Base-by-base conservation (phyloP, 2,888 invertebrate species). In the Lithosia quadra region DNA sequence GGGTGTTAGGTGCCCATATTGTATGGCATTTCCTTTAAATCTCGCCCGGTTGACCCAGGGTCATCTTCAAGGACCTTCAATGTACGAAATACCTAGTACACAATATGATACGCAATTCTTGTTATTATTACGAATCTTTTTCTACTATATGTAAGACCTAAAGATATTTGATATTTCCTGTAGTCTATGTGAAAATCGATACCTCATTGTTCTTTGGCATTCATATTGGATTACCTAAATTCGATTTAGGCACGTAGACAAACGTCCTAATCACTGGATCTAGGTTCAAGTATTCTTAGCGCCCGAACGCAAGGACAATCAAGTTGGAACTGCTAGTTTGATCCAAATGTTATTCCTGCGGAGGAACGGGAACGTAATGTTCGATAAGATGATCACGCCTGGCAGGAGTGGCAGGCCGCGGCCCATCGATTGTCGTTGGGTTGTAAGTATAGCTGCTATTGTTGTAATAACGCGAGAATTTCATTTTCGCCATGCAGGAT, bases 171-270 rank as follows among this genome's bases (percentile, higher is more conserved):
- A 49, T 49, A 49, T 49, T 49, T 8, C 18, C 49, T 49, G 49
- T 18, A n/a, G 49, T n/a, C 49, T 49, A 49, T 49, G 7, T 49
- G 49, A 49, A 56, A 22, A 56, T 15, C 56, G 22, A 56, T 43
- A 15, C 18, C 13, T 24, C n/a, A 8, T 18, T 24, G 39, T 62
- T 62, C 8, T 43, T 15, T 49, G 15, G 39, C 18, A 24, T 10
- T 39, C 22, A 24, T 18, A 36, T 58, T 61, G 28, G 33, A 72
- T 76, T 76, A 65, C 28, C 58, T 66, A 56, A 75, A 75, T 75
- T 49, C 62, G 66, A 57, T 69, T 67, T 75, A 63, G 55, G 55
- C 76, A 76, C 78, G 76, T 75, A 64, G 68, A 2, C 28, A 34
- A 22, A 22, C n/a, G 1, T 15, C 9, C 3, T 10, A 62, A 62